These are phyloP conservation scores for Engystomops pustulosus DNA, from an alignment of 2,113 vertebrate species.

Conservation along the genomic window DNA sequence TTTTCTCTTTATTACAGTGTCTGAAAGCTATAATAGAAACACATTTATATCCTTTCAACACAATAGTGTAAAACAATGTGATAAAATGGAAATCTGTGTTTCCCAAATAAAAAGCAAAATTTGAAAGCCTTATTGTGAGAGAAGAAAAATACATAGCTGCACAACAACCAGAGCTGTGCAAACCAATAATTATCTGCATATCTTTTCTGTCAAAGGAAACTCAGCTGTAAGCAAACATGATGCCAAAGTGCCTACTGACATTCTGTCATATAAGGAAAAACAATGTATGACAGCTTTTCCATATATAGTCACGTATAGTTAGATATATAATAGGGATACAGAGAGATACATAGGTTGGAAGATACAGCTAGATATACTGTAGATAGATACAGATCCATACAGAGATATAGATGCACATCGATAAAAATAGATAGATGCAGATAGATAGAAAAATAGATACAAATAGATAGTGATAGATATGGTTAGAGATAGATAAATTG, in stretches of 20 bases:
- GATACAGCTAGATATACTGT: no score
- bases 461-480: no score
- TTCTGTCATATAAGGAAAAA: neutral
- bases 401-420: no score
- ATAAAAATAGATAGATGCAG: no score
- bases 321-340: neutral
- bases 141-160: neutral
- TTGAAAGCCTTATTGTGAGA: neutral
- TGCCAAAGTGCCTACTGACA: neutral
- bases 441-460: no score
- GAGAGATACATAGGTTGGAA: neutral
- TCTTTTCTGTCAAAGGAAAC: neutral
- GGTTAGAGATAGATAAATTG: no score
- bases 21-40: neutral
- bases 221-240: neutral
- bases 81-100: constrained; percentile 35
- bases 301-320: neutral
- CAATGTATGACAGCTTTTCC: neutral
- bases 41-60: neutral
- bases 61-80: neutral
- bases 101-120: constrained; percentile 11
- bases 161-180: neutral
- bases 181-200: constrained; percentile 5
- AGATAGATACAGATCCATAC: no score
- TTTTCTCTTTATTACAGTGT: constrained; percentile 2